Conservation (phyloP, 2,888 invertebrate genomes). For the Adelphocoris suturalis region DNA sequence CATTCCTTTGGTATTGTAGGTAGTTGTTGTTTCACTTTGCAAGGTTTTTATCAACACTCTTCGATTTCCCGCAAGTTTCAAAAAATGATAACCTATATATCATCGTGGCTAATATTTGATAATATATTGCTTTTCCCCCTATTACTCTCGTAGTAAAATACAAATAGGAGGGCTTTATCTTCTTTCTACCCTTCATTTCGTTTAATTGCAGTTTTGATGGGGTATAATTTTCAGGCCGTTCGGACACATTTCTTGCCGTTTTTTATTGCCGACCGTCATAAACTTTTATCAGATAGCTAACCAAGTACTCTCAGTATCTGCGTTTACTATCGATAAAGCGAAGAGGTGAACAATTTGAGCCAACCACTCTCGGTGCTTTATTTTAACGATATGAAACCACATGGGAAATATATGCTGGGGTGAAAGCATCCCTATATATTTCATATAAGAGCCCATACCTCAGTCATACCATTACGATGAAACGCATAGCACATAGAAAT, state of each 20-base stretch:
- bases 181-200: neutral
- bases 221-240: neutral
- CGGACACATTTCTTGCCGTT: neutral
- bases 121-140: neutral
- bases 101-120: neutral
- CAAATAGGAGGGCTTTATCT: neutral
- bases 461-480: neutral
- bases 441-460: too few relatives aligned
- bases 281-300: neutral
- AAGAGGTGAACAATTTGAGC: neutral
- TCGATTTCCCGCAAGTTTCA: neutral
- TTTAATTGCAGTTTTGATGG: neutral
- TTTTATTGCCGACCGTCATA: slow-evolving; percentile 16
- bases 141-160: neutral
- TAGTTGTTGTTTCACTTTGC: too few relatives aligned
- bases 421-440: too few relatives aligned
- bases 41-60: neutral
- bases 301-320: neutral
- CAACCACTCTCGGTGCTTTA: neutral
- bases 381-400: neutral
- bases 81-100: neutral
- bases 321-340: neutral
- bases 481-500: neutral
- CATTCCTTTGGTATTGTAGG: too few relatives aligned
- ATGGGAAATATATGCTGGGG: neutral